Conservation (phyloP, 2,888 invertebrate species). For the Eulithis testata region DNA sequence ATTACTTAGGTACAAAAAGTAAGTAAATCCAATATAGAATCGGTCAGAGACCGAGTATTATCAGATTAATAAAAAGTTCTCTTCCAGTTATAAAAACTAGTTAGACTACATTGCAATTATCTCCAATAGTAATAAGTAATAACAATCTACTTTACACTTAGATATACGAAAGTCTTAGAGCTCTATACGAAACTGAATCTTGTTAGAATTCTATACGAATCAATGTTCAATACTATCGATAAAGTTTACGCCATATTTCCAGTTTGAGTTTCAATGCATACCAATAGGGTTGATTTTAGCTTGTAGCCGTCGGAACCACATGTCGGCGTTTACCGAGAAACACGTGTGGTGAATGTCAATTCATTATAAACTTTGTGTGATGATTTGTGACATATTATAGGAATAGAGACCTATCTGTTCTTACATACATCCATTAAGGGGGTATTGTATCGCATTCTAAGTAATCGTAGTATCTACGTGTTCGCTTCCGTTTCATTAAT, state of each 20-base stretch:
- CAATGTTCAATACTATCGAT: conserved; percentile 40
- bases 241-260: conserved; percentile 18
- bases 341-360: conserved; percentile 83
- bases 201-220: conserved; percentile 28
- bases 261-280: conserved; percentile 34
- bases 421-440: conserved; percentile 69
- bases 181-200: conserved; percentile 23
- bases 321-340: conserved; percentile 53
- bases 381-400: conserved; percentile 83
- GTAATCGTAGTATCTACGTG: conserved; percentile 74
- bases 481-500: conserved; percentile 63
- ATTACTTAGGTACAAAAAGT: conserved; percentile 15
- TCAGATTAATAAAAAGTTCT: conserved; percentile 22
- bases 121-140: conserved; percentile 36
- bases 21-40: not conserved
- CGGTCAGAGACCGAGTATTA: not conserved
- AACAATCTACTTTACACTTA: conserved; percentile 33
- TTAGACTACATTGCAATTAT: conserved; percentile 39
- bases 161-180: conserved; percentile 24
- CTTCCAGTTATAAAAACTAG: conserved; percentile 29
- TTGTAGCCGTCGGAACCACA: conserved; percentile 46
- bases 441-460: conserved; percentile 74
- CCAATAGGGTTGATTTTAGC: conserved; percentile 45
- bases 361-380: conserved; percentile 83
- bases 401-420: conserved; percentile 77